phyloP scores from a whole-genome alignment of 2,113 vertebrate species.

The Oceanites oceanicus region DNA sequence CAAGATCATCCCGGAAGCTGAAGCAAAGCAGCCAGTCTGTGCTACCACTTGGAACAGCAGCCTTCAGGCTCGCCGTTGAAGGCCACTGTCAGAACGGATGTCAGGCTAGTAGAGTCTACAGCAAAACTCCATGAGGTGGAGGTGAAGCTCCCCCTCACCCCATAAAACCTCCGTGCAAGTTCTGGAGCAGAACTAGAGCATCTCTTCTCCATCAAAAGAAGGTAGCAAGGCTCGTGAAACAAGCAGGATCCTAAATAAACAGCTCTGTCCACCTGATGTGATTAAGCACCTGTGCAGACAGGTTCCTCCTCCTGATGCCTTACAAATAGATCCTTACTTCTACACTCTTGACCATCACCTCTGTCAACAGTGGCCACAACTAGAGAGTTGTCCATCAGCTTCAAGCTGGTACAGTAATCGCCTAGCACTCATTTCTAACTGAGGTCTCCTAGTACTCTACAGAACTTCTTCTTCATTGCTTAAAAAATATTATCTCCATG shows the following conservation, averaged over 20 bases:
- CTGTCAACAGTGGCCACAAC: not conserved
- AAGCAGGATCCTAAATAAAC: not conserved
- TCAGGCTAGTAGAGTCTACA: not conserved
- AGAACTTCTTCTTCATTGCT: not conserved
- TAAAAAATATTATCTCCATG: not conserved
- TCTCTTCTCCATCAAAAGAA: not conserved
- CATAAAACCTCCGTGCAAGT: rapidly evolving
- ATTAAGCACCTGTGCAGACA: rapidly evolving
- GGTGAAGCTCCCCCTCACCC: not conserved
- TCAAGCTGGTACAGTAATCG: not conserved
- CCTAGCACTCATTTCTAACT: not conserved
- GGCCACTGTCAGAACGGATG: rapidly evolving
- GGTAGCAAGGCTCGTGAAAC: rapidly evolving
- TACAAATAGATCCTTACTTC: not conserved
- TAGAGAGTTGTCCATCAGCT: no score
- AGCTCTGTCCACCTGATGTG: not conserved
- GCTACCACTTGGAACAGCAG: not conserved
- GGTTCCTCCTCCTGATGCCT: not conserved
- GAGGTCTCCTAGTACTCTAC: not conserved
- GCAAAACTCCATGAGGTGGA: rapidly evolving
- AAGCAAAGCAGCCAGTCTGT: not conserved
- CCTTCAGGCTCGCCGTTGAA: rapidly evolving
- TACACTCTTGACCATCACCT: not conserved
- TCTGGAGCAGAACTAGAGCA: not conserved
- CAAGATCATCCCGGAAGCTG: rapidly evolving